Evolutionary conservation across 2,797 vertebrate species (phyloP), one percentile per base, ranked within the genome.

Genomic region (Neopelma chrysocephalum): DNA sequence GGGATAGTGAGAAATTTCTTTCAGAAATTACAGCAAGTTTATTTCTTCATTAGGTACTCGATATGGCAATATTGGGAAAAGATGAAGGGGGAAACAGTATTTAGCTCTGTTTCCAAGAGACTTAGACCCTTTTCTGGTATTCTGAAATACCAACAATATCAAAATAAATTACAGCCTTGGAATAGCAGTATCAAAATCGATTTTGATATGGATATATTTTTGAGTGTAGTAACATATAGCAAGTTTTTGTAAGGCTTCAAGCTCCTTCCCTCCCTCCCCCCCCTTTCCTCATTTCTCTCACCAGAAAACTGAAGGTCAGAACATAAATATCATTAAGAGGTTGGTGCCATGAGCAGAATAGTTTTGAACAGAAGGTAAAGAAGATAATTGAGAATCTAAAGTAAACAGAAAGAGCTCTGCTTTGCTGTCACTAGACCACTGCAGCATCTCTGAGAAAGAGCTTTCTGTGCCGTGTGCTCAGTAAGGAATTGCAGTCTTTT

Each of bases 251-350:
- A 80, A 81, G 71, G 45, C 45, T 80, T 73, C 4, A 27, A 25
- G 8, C 9, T 10, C 31, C 11, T 19, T 36, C 26, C n/a, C 11
- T 11, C 11, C 8, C 2, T 7, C 2, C 4, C 3, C 4, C 6
- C 0, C 2, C 6, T 72, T 87, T 75, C 11, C 31, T 81, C 3
- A 25, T 87, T 89, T 87, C 6, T 85, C 5, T 86, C 19, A 6
- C 10, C 26, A 66, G 62, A 61, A 62, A 62, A 58, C 43, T 72
- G 31, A 86, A 79, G 15, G n/a, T 54, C 56, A 73, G 51, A 76
- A 19, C 12, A 53, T 79, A 79, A 93, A 66, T 73, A 47, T 29
- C 16, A 38, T 87, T 86, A 56, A 60, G 40, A 79, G 26, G 20
- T 4, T 4, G 0, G 3, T 84, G 51, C 25, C 20, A 19, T 12